These are phyloP conservation scores for Rana temporaria DNA, from an alignment of 2,113 vertebrate genomes.

Conservation along the genomic window DNA sequence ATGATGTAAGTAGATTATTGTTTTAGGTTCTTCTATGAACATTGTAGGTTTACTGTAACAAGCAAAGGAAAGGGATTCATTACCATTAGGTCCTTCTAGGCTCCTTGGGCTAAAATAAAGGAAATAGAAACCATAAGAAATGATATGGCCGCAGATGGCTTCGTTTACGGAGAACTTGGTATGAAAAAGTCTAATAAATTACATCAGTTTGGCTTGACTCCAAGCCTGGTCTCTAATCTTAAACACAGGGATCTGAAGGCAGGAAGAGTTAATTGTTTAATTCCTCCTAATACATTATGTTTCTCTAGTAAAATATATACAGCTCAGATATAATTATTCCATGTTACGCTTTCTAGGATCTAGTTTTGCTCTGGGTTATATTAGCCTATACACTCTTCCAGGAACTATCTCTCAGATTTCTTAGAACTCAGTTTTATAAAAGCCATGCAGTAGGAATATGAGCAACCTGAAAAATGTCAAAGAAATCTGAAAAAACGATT, in stretches of 20 bases:
- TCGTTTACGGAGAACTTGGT: slow-evolving; percentile 29
- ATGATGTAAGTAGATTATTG: slow-evolving; percentile 32
- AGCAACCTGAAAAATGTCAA: background rate
- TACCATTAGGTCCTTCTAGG: slow-evolving; percentile 21
- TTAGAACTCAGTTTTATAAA: background rate
- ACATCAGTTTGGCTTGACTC: slow-evolving; percentile 33
- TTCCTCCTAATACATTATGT: slow-evolving; percentile 27
- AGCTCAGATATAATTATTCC: slow-evolving; percentile 24
- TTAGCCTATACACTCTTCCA: slow-evolving; percentile 7
- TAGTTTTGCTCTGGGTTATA: background rate
- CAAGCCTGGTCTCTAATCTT: slow-evolving; percentile 33
- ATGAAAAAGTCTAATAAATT: slow-evolving; percentile 41
- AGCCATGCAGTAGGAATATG: background rate
- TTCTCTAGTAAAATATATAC: slow-evolving; percentile 18
- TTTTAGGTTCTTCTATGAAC: slow-evolving; percentile 5
- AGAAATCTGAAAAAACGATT: slow-evolving; percentile 2
- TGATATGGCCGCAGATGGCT: slow-evolving; percentile 43
- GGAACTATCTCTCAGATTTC: slow-evolving; percentile 15
- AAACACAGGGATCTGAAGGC: slow-evolving; percentile 17
- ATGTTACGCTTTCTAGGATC: slow-evolving; percentile 36
- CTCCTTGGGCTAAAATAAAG: slow-evolving; percentile 26
- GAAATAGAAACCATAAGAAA: slow-evolving; percentile 44
- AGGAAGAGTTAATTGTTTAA: slow-evolving; percentile 49
- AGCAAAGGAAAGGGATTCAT: slow-evolving; percentile 8
- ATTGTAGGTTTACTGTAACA: slow-evolving; percentile 26